phyloP scores from a whole-genome alignment of 2,888 invertebrate genomes.

The Erannis defoliaria region DNA sequence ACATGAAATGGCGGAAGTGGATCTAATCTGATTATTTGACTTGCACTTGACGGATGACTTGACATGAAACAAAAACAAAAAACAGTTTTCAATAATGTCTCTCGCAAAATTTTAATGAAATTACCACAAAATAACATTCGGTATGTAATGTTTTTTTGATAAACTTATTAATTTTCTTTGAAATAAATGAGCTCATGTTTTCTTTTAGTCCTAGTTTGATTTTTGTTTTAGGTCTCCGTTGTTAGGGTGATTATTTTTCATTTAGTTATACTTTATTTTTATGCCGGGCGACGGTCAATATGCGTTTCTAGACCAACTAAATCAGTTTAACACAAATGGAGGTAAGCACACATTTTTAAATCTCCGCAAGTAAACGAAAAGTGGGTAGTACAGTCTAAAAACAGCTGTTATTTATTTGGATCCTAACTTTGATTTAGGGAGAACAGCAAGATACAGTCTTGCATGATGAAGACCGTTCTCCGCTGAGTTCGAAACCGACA shows the following conservation, averaged over 20 bases:
- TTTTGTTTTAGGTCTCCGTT: constrained; percentile 66
- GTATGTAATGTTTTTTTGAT: constrained; percentile 45
- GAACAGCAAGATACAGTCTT: constrained; percentile 67
- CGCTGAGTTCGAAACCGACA: constrained; percentile 60
- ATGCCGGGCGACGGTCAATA: constrained; percentile 60
- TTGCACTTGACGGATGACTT: constrained; percentile 63
- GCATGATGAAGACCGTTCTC: constrained; percentile 67
- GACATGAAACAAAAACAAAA: constrained; percentile 81
- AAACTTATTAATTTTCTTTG: constrained; percentile 19
- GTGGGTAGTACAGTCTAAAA: not conserved
- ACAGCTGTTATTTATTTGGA: not conserved
- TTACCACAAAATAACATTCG: constrained; percentile 67
- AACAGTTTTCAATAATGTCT: constrained; percentile 78
- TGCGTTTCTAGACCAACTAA: constrained; percentile 55
- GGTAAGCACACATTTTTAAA: constrained; percentile 55
- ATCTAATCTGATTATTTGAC: constrained; percentile 52
- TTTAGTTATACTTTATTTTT: constrained; percentile 56
- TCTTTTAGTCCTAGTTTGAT: constrained; percentile 57
- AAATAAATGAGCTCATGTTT: constrained; percentile 10
- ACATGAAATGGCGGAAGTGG: constrained; percentile 51
- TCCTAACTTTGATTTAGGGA: constrained; percentile 54
- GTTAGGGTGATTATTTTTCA: constrained; percentile 57
- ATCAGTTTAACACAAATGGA: constrained; percentile 66
- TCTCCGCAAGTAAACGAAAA: not conserved
- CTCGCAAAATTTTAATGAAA: constrained; percentile 80